Conservation (phyloP, 2,888 invertebrate genomes). For the Lepetodrilus schrolli region DNA sequence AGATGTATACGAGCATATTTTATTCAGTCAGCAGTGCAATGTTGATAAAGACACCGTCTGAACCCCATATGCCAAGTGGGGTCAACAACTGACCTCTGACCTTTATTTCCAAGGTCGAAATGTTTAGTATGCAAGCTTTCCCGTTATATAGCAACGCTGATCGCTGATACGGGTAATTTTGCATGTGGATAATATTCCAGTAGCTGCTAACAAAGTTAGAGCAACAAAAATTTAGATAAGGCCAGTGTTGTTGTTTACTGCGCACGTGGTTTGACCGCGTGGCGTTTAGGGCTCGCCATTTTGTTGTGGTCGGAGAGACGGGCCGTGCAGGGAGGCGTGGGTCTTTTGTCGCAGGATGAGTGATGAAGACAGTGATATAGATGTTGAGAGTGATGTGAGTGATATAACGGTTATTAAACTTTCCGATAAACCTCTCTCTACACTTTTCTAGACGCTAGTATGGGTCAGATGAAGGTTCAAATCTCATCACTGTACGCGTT, state of each 20-base stretch:
- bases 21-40: too few relatives aligned
- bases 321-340: conserved; percentile 22
- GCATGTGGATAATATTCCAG: neutral
- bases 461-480: conserved; percentile 25
- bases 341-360: conserved; percentile 80
- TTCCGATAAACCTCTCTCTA: neutral
- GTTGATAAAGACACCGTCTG: too few relatives aligned
- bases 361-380: conserved; percentile 95
- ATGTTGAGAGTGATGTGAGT: conserved; percentile 95
- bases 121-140: too few relatives aligned
- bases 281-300: conserved; percentile 71
- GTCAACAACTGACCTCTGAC: conserved; percentile 2
- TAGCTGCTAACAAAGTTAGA: neutral
- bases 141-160: too few relatives aligned
- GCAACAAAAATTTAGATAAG: neutral
- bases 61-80: too few relatives aligned
- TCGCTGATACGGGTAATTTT: too few relatives aligned
- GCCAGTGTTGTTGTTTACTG: conserved; percentile 1
- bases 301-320: conserved; percentile 32
- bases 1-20: too few relatives aligned
- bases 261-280: conserved; percentile 68
- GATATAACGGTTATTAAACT: neutral
- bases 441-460: conserved; percentile 17
- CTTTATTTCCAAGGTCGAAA: conserved; percentile 14
- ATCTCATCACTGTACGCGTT: conserved; percentile 30